phyloP scores from a whole-genome alignment of 2,113 vertebrate species.

The Progne subis region DNA sequence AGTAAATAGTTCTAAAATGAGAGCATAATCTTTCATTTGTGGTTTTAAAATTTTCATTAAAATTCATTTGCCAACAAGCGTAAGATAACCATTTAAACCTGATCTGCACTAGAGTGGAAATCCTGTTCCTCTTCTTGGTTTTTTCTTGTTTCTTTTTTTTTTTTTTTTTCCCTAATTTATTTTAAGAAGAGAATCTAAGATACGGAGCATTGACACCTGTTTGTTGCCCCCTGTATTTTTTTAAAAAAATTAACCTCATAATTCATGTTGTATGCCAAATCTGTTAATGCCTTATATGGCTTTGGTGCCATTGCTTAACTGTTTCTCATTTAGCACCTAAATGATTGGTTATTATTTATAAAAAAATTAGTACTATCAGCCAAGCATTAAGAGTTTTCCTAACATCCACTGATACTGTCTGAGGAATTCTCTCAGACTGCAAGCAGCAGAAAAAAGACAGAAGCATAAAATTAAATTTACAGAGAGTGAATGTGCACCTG shows the following conservation, averaged over 20 bases:
- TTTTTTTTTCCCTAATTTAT: background rate
- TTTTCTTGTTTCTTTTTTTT: background rate
- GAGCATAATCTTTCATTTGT: background rate
- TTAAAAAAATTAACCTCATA: background rate
- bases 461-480: background rate
- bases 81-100: background rate
- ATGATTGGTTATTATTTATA: background rate
- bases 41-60: background rate
- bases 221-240: background rate
- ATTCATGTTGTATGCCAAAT: background rate
- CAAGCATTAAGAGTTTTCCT: background rate
- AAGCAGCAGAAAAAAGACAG: background rate
- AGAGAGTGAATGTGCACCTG: rapidly evolving
- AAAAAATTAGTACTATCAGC: background rate
- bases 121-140: background rate
- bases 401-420: background rate
- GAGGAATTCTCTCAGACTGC: background rate
- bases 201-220: rapidly evolving
- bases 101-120: background rate
- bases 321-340: background rate
- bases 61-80: background rate
- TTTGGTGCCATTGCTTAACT: background rate
- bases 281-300: background rate
- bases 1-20: background rate
- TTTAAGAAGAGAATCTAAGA: background rate